phyloP scores from a whole-genome alignment of 2,113 vertebrate species.

The Pachyramphus minor region DNA sequence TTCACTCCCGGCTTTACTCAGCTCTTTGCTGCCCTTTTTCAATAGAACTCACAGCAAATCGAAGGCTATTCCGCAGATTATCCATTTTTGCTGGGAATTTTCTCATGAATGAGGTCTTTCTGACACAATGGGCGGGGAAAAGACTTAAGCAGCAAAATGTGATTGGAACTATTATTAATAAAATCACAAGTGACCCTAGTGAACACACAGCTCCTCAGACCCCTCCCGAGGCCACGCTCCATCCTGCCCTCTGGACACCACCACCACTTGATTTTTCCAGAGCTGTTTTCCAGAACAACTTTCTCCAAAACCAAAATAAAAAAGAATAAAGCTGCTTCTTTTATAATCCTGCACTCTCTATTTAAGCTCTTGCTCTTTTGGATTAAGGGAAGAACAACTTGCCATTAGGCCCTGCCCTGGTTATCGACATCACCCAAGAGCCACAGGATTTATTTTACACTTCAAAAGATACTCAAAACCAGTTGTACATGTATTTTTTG shows the following conservation, averaged over 20 bases:
- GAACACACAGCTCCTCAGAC: rapidly evolving
- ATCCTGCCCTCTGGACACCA: neutral
- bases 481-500: neutral
- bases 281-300: neutral
- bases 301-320: neutral
- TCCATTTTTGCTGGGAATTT: neutral
- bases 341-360: slow-evolving; percentile 21
- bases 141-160: neutral
- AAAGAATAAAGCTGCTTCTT: slow-evolving; percentile 18
- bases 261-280: neutral
- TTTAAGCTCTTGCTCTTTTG: slow-evolving; percentile 27
- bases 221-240: neutral
- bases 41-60: rapidly evolving
- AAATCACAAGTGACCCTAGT: neutral
- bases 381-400: slow-evolving; percentile 3
- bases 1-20: neutral
- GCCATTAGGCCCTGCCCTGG: neutral
- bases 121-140: neutral
- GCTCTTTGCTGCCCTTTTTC: neutral
- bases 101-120: neutral
- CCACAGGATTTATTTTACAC: neutral
- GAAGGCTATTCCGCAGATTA: neutral
- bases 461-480: neutral
- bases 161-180: neutral
- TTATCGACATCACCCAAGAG: neutral